Conservation (phyloP, 1,140 invertebrate genomes). For the Calephelis nemesis region DNA sequence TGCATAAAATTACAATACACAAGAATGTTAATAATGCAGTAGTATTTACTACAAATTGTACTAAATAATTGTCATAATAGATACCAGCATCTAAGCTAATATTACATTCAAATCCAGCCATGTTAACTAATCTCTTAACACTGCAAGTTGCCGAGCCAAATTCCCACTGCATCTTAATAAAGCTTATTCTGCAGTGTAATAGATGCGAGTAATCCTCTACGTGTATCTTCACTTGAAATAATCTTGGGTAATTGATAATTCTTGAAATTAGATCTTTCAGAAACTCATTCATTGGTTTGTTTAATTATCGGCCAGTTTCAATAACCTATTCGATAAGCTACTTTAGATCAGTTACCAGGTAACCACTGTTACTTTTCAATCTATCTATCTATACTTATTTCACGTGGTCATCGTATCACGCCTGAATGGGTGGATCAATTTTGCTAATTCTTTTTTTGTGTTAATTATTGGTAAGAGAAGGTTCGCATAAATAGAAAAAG, state of each 20-base stretch:
- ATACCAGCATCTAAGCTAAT: conserved; percentile 4
- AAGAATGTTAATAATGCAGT: neutral
- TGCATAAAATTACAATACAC: too few relatives aligned
- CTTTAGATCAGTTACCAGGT: too few relatives aligned
- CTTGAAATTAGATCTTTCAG: neutral
- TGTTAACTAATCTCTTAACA: conserved; percentile 9
- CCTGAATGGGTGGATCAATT: too few relatives aligned
- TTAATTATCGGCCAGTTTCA: too few relatives aligned
- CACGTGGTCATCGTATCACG: too few relatives aligned
- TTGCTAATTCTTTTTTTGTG: too few relatives aligned
- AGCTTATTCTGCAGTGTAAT: conserved; percentile 11
- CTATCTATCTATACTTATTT: too few relatives aligned
- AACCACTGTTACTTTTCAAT: too few relatives aligned
- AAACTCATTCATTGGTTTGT: neutral
- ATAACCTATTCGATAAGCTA: too few relatives aligned
- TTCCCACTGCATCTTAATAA: conserved; percentile 13
- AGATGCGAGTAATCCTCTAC: conserved; percentile 7
- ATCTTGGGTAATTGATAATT: conserved; percentile 2
- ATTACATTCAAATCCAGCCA: conserved; percentile 5
- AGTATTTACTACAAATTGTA: neutral
- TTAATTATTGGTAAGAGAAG: too few relatives aligned
- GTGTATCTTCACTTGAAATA: neutral
- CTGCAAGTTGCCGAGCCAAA: neutral
- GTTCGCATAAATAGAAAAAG: too few relatives aligned
- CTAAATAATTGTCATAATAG: conserved; percentile 1